Percentiles rank a stretch among this genome's conserved stretches.
Evolutionary conservation across 2,113 vertebrate species (phyloP).

Genomic region (Onychostoma macrolepis): DNA sequence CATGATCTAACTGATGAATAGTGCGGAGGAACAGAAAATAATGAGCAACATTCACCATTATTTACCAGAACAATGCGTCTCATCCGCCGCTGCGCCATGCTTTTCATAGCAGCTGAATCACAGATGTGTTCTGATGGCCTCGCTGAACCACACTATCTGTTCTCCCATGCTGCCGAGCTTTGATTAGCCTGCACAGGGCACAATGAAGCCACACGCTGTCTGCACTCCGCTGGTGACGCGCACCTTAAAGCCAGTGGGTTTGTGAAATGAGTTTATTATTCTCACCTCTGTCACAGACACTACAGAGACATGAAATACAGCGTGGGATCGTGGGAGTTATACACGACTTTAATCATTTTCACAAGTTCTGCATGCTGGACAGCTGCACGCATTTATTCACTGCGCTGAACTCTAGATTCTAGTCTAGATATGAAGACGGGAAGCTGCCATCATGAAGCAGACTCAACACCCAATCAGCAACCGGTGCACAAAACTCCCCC

Average conservation of each 20-base stretch:
- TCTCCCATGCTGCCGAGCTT: constrained; percentile 3
- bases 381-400: not conserved
- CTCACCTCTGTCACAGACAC: not conserved
- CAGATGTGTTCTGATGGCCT: constrained; percentile 37
- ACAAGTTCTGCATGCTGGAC: not conserved
- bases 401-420: not conserved
- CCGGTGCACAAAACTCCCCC: not conserved
- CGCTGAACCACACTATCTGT: constrained; percentile 36
- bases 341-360: not conserved
- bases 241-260: not conserved
- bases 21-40: not conserved
- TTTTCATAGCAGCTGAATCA: not conserved
- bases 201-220: not conserved
- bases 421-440: not conserved
- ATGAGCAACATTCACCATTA: not conserved
- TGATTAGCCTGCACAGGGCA: constrained; percentile 38
- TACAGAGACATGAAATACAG: not conserved
- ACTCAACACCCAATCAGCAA: not conserved
- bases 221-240: not conserved
- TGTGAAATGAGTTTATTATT: not conserved
- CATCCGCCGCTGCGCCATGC: not conserved
- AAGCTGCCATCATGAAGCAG: not conserved
- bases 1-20: not conserved
- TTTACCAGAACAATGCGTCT: not conserved
- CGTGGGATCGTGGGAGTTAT: not conserved